Conservation (phyloP, 2,888 invertebrate genomes). For the Lithophane leautieri region DNA sequence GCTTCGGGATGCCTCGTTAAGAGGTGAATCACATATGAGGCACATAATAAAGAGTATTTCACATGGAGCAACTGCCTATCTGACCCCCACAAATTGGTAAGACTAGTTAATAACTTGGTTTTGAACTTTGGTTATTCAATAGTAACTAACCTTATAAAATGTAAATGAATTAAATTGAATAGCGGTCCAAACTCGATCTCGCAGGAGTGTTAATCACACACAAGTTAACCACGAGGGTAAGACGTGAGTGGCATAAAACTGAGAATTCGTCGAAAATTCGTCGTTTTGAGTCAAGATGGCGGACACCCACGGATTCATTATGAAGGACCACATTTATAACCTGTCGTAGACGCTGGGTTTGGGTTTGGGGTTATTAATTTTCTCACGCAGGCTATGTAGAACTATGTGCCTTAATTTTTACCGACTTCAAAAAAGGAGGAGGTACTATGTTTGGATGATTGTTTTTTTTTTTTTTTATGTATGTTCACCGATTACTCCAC, state of each 20-base stretch:
- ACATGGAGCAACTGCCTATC: neutral
- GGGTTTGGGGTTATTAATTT: slow-evolving; percentile 53
- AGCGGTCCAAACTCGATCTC: neutral
- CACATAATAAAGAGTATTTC: no score
- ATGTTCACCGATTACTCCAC: no score
- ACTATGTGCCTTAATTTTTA: slow-evolving; percentile 29
- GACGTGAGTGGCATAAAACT: slow-evolving; percentile 35
- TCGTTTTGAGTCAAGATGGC: slow-evolving; percentile 44
- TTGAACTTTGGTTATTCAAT: neutral
- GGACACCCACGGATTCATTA: slow-evolving; percentile 47
- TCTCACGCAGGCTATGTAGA: slow-evolving; percentile 16
- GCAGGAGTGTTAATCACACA: slow-evolving; percentile 7
- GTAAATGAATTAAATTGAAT: slow-evolving; percentile 12
- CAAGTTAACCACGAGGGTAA: slow-evolving; percentile 22
- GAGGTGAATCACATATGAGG: no score
- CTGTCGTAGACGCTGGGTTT: neutral
- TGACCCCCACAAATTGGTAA: neutral
- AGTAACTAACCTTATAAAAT: neutral
- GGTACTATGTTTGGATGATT: no score
- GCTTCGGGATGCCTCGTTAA: no score
- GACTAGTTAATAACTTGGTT: neutral
- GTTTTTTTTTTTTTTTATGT: no score
- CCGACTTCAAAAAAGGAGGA: no score
- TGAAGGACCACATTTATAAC: slow-evolving; percentile 41
- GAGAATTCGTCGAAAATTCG: slow-evolving; percentile 31